phyloP scores from a whole-genome alignment of 2,797 vertebrate species.

The Sternotherus odoratus region DNA sequence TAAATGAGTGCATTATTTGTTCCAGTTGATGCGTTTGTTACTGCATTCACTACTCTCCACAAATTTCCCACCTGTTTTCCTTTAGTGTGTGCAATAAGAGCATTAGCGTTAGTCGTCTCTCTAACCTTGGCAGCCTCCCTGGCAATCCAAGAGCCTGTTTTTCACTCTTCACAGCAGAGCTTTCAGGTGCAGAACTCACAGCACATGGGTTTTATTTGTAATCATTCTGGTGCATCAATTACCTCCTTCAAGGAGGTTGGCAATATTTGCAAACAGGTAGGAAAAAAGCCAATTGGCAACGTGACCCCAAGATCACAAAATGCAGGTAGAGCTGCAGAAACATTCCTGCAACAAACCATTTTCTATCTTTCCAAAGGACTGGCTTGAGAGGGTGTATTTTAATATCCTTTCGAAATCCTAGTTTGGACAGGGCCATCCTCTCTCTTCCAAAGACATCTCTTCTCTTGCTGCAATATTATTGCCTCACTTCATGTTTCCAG shows the following conservation, averaged over 20 bases:
- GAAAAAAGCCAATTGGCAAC: neutral
- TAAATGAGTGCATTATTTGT: neutral
- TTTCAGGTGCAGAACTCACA: neutral
- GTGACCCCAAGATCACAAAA: neutral
- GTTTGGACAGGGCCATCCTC: too few species aligned
- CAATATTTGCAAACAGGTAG: neutral
- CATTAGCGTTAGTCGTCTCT: neutral
- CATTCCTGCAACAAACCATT: neutral
- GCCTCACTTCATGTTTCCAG: neutral
- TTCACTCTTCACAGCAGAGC: accelerated
- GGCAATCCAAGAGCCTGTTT: accelerated
- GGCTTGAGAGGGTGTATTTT: neutral
- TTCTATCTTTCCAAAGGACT: neutral
- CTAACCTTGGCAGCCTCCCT: conserved; percentile 31
- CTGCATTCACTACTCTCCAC: conserved; percentile 47
- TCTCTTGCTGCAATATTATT: neutral
- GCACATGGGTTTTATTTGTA: neutral
- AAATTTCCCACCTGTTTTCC: conserved; percentile 63
- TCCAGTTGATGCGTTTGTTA: conserved; percentile 11
- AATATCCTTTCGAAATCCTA: neutral
- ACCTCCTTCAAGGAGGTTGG: accelerated
- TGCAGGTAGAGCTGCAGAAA: neutral
- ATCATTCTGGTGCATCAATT: neutral
- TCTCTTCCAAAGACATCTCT: neutral
- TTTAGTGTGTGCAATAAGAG: neutral